Percentiles rank a stretch among this genome's conserved stretches.
Conservation (phyloP, 2,797 vertebrate species). For the Emys orbicularis region DNA sequence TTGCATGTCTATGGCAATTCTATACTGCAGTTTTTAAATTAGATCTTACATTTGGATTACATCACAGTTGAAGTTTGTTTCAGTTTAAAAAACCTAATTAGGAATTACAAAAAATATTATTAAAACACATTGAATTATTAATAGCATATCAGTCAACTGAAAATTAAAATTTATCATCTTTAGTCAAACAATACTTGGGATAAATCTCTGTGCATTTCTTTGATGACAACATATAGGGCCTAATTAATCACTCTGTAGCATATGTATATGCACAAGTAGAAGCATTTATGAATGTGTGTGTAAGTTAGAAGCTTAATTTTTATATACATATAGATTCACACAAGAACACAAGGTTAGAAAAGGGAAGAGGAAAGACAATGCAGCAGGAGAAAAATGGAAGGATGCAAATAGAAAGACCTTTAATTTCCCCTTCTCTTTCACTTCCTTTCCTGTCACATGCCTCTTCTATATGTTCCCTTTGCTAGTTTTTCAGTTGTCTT, state of each 20-base stretch:
- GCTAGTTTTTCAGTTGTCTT: not conserved
- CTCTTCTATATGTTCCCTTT: not conserved
- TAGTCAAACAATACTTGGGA: constrained; percentile 52
- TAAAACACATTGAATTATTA: constrained; percentile 76
- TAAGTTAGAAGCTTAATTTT: not conserved
- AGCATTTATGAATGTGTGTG: not conserved
- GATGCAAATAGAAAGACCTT: not conserved
- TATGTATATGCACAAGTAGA: not conserved
- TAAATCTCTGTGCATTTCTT: constrained; percentile 62
- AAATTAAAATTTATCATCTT: constrained; percentile 74
- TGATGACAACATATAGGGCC: constrained; percentile 51
- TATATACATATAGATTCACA: not conserved
- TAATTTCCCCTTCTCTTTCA: not conserved
- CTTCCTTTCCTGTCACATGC: not conserved
- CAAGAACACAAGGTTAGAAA: not conserved
- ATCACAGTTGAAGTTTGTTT: constrained; percentile 25
- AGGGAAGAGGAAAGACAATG: not conserved
- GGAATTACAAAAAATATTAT: constrained; percentile 70
- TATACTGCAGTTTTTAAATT: not conserved
- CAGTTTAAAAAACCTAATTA: constrained; percentile 67
- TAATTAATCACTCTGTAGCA: constrained; percentile 66
- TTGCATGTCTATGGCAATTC: not conserved
- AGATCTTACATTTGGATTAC: constrained; percentile 42
- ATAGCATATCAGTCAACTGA: constrained; percentile 58
- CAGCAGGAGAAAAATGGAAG: not conserved